Evolutionary conservation across 2,113 vertebrate genomes (phyloP), one percentile per base, ranked within the genome.

Genomic region (Tringa solitaria): DNA sequence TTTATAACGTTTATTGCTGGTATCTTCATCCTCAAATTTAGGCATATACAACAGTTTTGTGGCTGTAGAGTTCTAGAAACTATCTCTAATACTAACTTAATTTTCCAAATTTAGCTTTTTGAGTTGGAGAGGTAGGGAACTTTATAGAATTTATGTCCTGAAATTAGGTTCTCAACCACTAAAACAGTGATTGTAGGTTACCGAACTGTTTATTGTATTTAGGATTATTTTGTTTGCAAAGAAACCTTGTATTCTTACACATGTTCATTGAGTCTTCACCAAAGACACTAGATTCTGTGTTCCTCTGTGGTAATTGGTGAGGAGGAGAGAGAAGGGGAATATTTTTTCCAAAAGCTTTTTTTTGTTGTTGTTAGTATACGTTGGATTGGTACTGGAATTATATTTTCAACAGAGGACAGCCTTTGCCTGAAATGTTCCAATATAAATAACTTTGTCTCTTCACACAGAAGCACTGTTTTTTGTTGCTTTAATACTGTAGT

Each of bases 371-470:
- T 88, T 92, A 59, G 26, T 89, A 0, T 61, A 75, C 41, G 16
- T 83, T n/a, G 1, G 12, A 28, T 77, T 84, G 15, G 10, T 83
- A 32, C 88, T 92, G 73, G 74, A 73, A 73, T 2, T 1, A 5
- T 88, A 53, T 65, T 93, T 93, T 84, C 77, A 87, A 16, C n/a
- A 63, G 46, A 35, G 56, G n/a, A 78, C 56, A 75, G 30, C 17
- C 32, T 94, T 80, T 85, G 63, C 56, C 14, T 85, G 48, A n/a
- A 6, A 84, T 63, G 26, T 83, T 90, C 32, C 24, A 22, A 5
- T 65, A n/a, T 39, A 82, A 89, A 32, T 78, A 89, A 60, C 30
- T 50, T 39, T 14, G 22, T 93, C 68, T 54, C n/a, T 87, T 90
- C 24, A 53, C 54, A 43, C 12, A 60, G 15, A 46, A 68, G 19